Evolutionary conservation across 1,140 invertebrate species (phyloP).

Genomic region (Pygmarrhopalites habei): DNA sequence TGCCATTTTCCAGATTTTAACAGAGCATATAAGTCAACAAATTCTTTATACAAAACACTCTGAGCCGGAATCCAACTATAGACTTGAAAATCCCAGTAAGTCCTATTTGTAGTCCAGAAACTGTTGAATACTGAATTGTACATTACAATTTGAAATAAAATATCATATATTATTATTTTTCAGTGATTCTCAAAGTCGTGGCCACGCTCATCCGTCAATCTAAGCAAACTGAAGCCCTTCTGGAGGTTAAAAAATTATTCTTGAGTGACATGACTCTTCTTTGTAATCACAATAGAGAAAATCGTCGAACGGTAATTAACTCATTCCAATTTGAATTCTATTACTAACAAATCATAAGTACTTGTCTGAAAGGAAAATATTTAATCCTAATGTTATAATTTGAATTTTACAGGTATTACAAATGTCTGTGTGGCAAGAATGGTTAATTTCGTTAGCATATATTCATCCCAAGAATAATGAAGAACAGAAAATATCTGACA

Average conservation of each 20-base stretch:
- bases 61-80: slow-evolving; percentile 87
- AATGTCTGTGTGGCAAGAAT: slow-evolving; percentile 58
- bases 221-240: slow-evolving; percentile 79
- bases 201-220: slow-evolving; percentile 94
- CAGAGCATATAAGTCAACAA: slow-evolving; percentile 91
- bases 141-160: no score
- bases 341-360: no score
- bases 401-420: no score
- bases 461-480: slow-evolving; percentile 92
- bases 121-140: no score
- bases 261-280: slow-evolving; percentile 94
- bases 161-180: slow-evolving; percentile 41
- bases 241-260: slow-evolving; percentile 94
- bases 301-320: slow-evolving; percentile 84
- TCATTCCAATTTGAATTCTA: no score
- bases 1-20: slow-evolving; percentile 66
- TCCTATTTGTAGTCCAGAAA: slow-evolving; percentile 36
- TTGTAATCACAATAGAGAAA: slow-evolving; percentile 95
- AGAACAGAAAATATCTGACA: slow-evolving; percentile 93
- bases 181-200: slow-evolving; percentile 97
- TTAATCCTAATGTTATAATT: no score
- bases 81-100: slow-evolving; percentile 95
- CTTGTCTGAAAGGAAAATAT: no score
- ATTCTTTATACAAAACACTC: slow-evolving; percentile 83
- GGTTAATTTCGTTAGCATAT: slow-evolving; percentile 97